These are phyloP conservation scores for Conistra vaccinii DNA, from an alignment of 2,888 invertebrate species.

Conservation along the genomic window DNA sequence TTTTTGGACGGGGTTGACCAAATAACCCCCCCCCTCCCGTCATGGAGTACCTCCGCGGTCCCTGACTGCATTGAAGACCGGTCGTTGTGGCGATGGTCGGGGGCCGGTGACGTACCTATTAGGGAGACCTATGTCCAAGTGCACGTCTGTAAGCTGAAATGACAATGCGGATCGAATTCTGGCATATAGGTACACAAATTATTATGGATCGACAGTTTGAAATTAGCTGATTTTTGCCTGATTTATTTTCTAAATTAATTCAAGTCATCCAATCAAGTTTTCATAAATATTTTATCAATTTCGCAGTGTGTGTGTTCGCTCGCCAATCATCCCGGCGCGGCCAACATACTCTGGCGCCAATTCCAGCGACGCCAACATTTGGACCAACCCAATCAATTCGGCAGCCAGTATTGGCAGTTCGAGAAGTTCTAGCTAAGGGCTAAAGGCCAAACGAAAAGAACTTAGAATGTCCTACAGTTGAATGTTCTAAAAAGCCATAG, in stretches of 20 bases:
- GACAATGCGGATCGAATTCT: neutral
- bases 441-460: neutral
- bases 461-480: neutral
- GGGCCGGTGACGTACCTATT: neutral
- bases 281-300: slow-evolving; percentile 16
- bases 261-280: neutral
- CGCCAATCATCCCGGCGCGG: slow-evolving; percentile 95
- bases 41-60: no score
- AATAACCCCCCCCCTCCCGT: no score
- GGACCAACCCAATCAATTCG: slow-evolving; percentile 92
- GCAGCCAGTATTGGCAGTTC: slow-evolving; percentile 80
- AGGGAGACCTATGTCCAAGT: neutral
- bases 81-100: neutral
- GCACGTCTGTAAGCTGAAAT: neutral
- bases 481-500: neutral
- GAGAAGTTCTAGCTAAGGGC: slow-evolving; percentile 58
- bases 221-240: neutral
- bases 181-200: no score
- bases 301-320: slow-evolving; percentile 94
- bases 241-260: neutral
- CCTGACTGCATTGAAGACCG: no score
- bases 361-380: slow-evolving; percentile 88
- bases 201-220: neutral
- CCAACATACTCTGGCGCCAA: slow-evolving; percentile 92
- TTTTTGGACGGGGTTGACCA: no score